Evolutionary conservation across 2,888 invertebrate species (phyloP), one percentile per base, ranked within the genome.

Genomic region (Lochmaea crataegi): DNA sequence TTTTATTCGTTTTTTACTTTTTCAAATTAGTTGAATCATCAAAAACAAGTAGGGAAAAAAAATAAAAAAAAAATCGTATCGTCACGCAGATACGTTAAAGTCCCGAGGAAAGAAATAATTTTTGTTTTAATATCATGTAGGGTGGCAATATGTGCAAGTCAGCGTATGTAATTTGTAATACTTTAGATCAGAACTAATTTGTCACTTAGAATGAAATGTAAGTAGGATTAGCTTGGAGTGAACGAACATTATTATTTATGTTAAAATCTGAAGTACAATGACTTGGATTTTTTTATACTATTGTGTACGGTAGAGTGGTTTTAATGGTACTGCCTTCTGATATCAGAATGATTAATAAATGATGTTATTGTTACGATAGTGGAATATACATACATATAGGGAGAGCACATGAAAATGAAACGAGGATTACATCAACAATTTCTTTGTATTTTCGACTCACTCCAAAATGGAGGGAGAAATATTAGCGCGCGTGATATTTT

Each of bases 111-210:
- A 9, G 14, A 60, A 57, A 45, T 45, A n/a, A 67, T 67, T 67
- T 67, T 58, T 67, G 67, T 67, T 67, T 67, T 16, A 67, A 10
- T 58, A n/a, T 4, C 32, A 45, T n/a, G 14, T 14, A 61, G 32
- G 48, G 58, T 61, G 63, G 69, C 22, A 38, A 53, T 45, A 53
- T 63, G 45, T 57, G 70, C 70, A 70, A 70, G 70, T 70, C 70
- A 70, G n/a, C 70, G 42, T 41, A 61, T 65, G 41, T 70, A 70
- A 70, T 70, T 70, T 41, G 45, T 45, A 65, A 45, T 65, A 38
- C 32, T 38, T 9, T 38, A 64, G 70, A 65, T 65, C 42, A 16
- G 16, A 42, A 42, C 42, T 63, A 41, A 63, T 63, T 63, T 42
- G 61, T 63, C 61, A 63, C 61, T 61, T 63, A 42, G 14, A 61